These are phyloP conservation scores for Anolis apletophallus DNA, from an alignment of 2,797 vertebrate genomes.

Conservation along the genomic window DNA sequence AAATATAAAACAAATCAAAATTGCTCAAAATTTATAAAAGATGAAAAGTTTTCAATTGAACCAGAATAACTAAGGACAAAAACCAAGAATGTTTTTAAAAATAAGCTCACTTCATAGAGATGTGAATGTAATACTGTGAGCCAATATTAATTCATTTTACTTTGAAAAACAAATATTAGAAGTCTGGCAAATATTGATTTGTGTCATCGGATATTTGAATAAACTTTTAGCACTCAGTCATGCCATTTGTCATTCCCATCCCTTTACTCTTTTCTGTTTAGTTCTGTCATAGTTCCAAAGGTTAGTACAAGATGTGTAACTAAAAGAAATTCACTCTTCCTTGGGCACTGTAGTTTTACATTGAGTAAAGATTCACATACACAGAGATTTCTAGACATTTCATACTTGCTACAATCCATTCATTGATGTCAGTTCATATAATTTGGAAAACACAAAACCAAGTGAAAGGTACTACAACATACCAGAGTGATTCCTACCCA, in stretches of 20 bases:
- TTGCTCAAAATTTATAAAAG: too few relatives aligned
- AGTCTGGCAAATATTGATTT: neutral
- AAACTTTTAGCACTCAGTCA: neutral
- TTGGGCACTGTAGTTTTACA: neutral
- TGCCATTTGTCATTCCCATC: neutral
- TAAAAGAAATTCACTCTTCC: neutral
- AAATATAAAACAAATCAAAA: too few relatives aligned
- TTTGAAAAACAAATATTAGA: neutral
- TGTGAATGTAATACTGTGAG: neutral
- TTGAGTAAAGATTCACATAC: neutral
- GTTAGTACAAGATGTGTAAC: neutral
- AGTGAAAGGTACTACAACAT: neutral
- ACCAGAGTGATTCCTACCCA: too few relatives aligned
- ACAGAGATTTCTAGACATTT: neutral
- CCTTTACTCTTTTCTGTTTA: fast-evolving
- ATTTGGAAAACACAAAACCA: neutral
- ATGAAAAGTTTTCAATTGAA: too few relatives aligned
- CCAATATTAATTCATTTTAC: neutral
- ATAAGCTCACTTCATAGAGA: too few relatives aligned
- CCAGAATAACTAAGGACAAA: too few relatives aligned
- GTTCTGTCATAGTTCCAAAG: neutral
- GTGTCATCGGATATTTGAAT: neutral
- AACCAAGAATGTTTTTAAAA: too few relatives aligned
- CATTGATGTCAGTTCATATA: neutral
- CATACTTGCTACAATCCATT: neutral